Evolutionary conservation across 1,140 invertebrate genomes (phyloP).

Genomic region (Leptinotarsa undecemlineata): DNA sequence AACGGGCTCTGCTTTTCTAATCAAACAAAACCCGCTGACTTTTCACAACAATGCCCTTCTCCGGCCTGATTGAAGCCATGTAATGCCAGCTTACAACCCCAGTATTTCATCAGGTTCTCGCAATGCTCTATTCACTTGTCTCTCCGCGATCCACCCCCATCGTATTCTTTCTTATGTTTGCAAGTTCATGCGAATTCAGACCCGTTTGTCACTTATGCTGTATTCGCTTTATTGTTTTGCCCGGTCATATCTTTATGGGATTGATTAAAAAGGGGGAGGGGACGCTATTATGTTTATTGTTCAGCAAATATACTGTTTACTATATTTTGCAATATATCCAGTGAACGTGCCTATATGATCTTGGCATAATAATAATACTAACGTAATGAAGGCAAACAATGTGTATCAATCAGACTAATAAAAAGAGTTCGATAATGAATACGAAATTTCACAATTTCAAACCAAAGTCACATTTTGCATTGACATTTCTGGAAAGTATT

Average conservation of each 20-base stretch:
- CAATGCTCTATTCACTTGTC: slow-evolving; percentile 38
- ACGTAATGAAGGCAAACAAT: too few relatives aligned
- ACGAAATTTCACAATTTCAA: too few relatives aligned
- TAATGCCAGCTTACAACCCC: slow-evolving; percentile 50
- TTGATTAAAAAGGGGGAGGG: slow-evolving; percentile 57
- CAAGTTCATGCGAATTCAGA: slow-evolving; percentile 17
- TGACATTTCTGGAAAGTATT: too few relatives aligned
- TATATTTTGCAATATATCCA: not conserved
- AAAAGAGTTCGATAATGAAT: too few relatives aligned
- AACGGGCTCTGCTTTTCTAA: slow-evolving; percentile 48
- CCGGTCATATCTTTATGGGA: slow-evolving; percentile 44
- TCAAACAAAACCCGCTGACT: slow-evolving; percentile 52
- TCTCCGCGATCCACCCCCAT: slow-evolving; percentile 45
- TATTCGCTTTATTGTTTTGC: slow-evolving; percentile 37
- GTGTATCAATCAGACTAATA: too few relatives aligned
- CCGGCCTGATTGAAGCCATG: slow-evolving; percentile 49
- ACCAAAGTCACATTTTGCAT: too few relatives aligned
- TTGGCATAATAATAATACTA: too few relatives aligned
- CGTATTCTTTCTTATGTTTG: slow-evolving; percentile 25
- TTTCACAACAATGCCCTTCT: slow-evolving; percentile 50
- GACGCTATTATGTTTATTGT: slow-evolving; percentile 13
- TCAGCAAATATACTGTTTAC: not conserved
- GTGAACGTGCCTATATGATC: too few relatives aligned
- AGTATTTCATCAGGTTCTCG: slow-evolving; percentile 38
- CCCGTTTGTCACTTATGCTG: slow-evolving; percentile 30